These are phyloP conservation scores for Rotaria macrura DNA, from an alignment of 2,888 invertebrate genomes.

Conservation along the genomic window DNA sequence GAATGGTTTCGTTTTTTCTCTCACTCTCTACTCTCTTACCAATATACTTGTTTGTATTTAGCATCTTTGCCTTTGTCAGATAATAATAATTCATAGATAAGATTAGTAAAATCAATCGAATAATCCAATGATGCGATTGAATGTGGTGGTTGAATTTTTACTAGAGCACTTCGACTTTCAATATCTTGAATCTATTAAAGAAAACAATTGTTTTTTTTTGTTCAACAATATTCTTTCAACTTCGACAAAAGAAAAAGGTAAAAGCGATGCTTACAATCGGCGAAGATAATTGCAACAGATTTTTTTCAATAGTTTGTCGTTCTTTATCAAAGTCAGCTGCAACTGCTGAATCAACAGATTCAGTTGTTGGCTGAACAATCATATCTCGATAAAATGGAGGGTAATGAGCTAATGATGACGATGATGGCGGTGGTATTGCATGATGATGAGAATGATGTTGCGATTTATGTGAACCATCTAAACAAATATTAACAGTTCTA, in stretches of 20 bases:
- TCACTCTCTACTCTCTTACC: too few relatives aligned
- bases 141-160: neutral
- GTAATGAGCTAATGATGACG: neutral
- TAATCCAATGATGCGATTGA: neutral
- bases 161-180: conserved; percentile 5
- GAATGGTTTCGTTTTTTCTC: too few relatives aligned
- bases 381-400: neutral
- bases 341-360: neutral
- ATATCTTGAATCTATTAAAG: conserved; percentile 7
- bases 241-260: too few relatives aligned
- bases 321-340: neutral
- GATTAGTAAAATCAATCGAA: neutral
- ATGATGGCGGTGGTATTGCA: neutral
- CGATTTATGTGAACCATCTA: neutral
- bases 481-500: too few relatives aligned
- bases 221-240: too few relatives aligned
- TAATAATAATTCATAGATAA: neutral
- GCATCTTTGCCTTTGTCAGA: conserved; percentile 12
- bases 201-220: too few relatives aligned
- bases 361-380: neutral
- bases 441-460: neutral
- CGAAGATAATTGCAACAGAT: neutral
- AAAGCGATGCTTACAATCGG: neutral
- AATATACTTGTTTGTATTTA: neutral
- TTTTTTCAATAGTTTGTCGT: neutral